These are phyloP conservation scores for Cephalopterus ornatus DNA, from an alignment of 2,113 vertebrate species.

Conservation along the genomic window DNA sequence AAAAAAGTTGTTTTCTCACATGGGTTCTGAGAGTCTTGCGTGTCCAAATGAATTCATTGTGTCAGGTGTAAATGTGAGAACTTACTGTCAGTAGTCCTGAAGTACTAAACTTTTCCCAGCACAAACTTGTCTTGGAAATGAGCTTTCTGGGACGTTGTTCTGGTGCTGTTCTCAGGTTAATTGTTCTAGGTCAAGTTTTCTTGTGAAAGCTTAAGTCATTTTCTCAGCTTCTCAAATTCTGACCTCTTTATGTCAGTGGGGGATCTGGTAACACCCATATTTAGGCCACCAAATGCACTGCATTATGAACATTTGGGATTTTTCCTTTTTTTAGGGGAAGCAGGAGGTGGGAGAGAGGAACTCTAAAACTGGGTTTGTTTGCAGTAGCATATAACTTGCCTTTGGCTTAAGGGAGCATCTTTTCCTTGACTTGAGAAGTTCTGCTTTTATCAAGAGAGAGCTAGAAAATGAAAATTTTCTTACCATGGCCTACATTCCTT, in stretches of 20 bases:
- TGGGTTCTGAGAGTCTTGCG: background rate
- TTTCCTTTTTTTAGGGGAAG: background rate
- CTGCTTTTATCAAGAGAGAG: background rate
- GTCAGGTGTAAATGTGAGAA: background rate
- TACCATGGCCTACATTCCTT: background rate
- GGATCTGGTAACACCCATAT: conserved; percentile 24
- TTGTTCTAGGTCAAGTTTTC: conserved; percentile 37
- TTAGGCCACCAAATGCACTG: conserved; percentile 24
- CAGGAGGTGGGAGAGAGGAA: background rate
- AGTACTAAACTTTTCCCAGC: background rate
- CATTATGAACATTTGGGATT: background rate
- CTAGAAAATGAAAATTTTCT: background rate
- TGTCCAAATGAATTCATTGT: background rate
- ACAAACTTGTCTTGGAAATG: background rate
- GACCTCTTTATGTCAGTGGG: conserved; percentile 21
- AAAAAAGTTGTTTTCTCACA: background rate
- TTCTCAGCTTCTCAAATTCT: conserved; percentile 25
- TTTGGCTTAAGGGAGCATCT: background rate
- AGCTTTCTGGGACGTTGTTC: background rate
- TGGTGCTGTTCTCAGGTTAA: conserved; percentile 14
- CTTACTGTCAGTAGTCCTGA: background rate
- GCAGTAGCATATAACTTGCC: background rate
- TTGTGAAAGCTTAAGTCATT: conserved; percentile 32
- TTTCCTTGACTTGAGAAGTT: background rate
- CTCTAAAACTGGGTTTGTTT: background rate